phyloP scores from a whole-genome alignment of 2,797 vertebrate species.

The Hybognathus amarus region DNA sequence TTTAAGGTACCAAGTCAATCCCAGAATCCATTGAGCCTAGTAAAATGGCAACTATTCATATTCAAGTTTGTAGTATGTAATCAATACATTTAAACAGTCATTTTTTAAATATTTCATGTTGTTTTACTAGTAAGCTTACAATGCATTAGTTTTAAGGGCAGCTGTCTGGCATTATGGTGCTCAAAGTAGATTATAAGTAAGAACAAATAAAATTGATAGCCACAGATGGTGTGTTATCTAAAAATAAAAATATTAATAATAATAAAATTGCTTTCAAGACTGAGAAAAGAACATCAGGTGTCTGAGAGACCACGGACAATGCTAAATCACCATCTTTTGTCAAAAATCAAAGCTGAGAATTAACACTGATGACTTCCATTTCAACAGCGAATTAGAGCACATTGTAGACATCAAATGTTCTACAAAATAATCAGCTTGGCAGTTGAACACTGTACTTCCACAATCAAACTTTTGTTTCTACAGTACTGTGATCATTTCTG shows the following conservation, averaged over 20 bases:
- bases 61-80: not conserved
- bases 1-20: not conserved
- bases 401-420: conserved; percentile 55
- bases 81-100: not conserved
- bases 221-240: not conserved
- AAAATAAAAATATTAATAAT: conserved; percentile 13
- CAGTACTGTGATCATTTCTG: conserved; percentile 42
- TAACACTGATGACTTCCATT: conserved; percentile 58
- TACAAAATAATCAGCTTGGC: conserved; percentile 45
- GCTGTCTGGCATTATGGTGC: not conserved
- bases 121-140: not conserved
- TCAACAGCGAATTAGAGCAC: conserved; percentile 56
- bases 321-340: conserved; percentile 57
- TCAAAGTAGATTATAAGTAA: not conserved
- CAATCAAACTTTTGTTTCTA: conserved; percentile 55
- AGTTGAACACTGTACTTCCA: conserved; percentile 34
- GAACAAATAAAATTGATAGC: not conserved
- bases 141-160: not conserved
- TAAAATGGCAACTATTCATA: not conserved
- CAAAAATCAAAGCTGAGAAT: conserved; percentile 56
- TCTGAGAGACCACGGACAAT: conserved; percentile 29
- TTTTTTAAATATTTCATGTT: not conserved
- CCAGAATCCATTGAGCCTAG: not conserved
- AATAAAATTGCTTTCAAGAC: conserved; percentile 31
- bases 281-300: conserved; percentile 44